These are phyloP conservation scores for Nymphalis c-album DNA, from an alignment of 2,888 invertebrate genomes.

Conservation along the genomic window DNA sequence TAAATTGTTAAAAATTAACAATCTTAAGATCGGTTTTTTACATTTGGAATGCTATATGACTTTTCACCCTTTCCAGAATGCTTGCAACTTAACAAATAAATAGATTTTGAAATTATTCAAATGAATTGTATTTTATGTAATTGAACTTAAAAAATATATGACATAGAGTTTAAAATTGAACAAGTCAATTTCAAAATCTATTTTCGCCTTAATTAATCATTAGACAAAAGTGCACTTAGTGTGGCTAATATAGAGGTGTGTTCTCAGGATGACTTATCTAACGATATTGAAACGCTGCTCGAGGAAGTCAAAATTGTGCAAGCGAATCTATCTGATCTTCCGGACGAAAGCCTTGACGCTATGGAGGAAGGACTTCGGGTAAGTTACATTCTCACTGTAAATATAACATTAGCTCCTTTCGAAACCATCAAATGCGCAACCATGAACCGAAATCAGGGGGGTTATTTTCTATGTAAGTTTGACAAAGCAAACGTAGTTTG, in stretches of 20 bases:
- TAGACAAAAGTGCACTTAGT: conserved; percentile 31
- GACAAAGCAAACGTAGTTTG: conserved; percentile 26
- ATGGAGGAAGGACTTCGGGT: conserved; percentile 88
- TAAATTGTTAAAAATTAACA: not conserved
- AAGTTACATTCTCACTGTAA: conserved; percentile 65
- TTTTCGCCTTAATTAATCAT: conserved; percentile 27
- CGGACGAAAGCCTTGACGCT: conserved; percentile 85
- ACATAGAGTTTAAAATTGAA: conserved; percentile 10
- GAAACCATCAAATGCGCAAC: not conserved
- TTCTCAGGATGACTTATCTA: conserved; percentile 83
- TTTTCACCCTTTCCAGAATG: conserved; percentile 46
- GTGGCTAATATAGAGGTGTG: conserved; percentile 71
- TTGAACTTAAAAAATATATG: not conserved
- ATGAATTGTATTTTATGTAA: too few relatives aligned
- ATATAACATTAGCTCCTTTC: conserved; percentile 41
- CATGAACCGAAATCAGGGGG: not conserved
- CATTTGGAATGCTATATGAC: conserved; percentile 58
- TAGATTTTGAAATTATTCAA: conserved; percentile 30
- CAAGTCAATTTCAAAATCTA: conserved; percentile 26
- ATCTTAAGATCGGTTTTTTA: conserved; percentile 34
- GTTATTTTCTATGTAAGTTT: conserved; percentile 20
- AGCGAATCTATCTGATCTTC: conserved; percentile 84
- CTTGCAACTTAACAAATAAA: conserved; percentile 31
- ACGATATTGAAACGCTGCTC: conserved; percentile 86
- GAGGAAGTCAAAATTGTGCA: conserved; percentile 85